Conservation (phyloP, 2,113 vertebrate genomes). For the Mixornis gularis region DNA sequence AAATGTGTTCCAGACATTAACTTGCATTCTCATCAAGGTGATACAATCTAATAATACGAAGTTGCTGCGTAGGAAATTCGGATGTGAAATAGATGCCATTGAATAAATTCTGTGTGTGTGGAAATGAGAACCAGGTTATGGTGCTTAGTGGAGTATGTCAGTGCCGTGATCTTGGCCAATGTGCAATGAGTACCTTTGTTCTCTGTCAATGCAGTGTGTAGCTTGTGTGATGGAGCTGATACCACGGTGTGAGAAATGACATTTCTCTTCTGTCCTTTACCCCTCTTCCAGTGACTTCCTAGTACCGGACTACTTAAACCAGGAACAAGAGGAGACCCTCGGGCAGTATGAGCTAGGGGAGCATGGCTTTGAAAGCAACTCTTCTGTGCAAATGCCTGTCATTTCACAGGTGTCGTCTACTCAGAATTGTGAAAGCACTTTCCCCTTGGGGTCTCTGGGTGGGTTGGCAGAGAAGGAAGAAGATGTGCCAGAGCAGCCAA, state of each 20-base stretch:
- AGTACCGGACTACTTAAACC: constrained; percentile 97
- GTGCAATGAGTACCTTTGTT: background rate
- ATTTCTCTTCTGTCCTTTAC: constrained; percentile 67
- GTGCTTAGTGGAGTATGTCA: background rate
- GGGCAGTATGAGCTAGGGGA: constrained; percentile 93
- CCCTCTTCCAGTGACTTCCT: constrained; percentile 89
- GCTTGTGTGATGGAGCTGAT: constrained; percentile 24
- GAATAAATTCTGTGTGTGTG: background rate
- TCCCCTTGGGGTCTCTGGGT: constrained; percentile 84
- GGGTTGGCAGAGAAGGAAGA: constrained; percentile 81
- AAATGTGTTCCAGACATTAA: background rate
- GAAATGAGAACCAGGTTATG: background rate
- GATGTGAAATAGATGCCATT: background rate
- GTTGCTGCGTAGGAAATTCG: background rate
- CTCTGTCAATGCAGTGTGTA: background rate
- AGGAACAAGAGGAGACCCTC: constrained; percentile 92
- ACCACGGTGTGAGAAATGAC: constrained; percentile 57
- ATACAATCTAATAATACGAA: background rate
- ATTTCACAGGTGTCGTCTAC: constrained; percentile 95
- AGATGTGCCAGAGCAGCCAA: constrained; percentile 76
- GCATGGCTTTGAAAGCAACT: constrained; percentile 84
- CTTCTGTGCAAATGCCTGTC: constrained; percentile 86
- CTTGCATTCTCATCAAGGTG: constrained; percentile 13
- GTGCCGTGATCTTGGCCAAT: background rate
- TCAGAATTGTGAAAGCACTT: constrained; percentile 92